Evolutionary conservation across 2,888 invertebrate genomes (phyloP).

Genomic region (Odiellus spinosus): DNA sequence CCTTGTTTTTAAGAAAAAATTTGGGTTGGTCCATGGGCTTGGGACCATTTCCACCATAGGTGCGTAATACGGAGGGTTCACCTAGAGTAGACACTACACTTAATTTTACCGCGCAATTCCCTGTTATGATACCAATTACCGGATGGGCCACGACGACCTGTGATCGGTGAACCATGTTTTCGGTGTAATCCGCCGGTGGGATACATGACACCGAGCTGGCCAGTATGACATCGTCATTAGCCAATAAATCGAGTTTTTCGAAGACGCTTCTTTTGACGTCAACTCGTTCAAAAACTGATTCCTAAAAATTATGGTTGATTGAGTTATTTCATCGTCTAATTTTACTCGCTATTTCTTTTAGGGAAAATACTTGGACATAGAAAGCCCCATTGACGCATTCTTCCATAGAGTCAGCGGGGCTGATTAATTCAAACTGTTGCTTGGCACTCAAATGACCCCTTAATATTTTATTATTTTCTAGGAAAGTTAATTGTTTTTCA

Average conservation of each 20-base stretch:
- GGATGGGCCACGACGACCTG: slow-evolving; percentile 77
- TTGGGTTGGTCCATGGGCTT: slow-evolving; percentile 75
- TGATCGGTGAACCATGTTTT: slow-evolving; percentile 51
- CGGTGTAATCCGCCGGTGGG: slow-evolving; percentile 69
- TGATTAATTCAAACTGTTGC: slow-evolving; percentile 59
- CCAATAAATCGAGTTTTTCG: slow-evolving; percentile 49
- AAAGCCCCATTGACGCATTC: slow-evolving; percentile 56
- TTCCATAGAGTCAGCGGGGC: slow-evolving; percentile 34
- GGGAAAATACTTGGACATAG: slow-evolving; percentile 46
- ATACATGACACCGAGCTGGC: slow-evolving; percentile 90
- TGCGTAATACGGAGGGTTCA: slow-evolving; percentile 92
- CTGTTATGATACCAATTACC: too few relatives aligned
- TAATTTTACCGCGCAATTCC: too few relatives aligned
- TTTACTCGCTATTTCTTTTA: too few relatives aligned
- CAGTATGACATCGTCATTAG: slow-evolving; percentile 49
- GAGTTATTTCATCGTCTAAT: too few relatives aligned
- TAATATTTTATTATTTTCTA: slow-evolving; percentile 47
- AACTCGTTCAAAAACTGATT: slow-evolving; percentile 81
- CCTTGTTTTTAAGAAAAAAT: slow-evolving; percentile 54
- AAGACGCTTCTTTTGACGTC: slow-evolving; percentile 69
- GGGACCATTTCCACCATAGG: slow-evolving; percentile 88
- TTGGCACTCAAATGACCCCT: slow-evolving; percentile 52
- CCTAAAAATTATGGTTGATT: slow-evolving; percentile 46
- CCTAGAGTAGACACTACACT: slow-evolving; percentile 37
- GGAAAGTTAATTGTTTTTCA: slow-evolving; percentile 47